Evolutionary conservation across 2,797 vertebrate genomes (phyloP), one percentile per base, ranked within the genome.

Genomic region (Mormyrops boulengeri): DNA sequence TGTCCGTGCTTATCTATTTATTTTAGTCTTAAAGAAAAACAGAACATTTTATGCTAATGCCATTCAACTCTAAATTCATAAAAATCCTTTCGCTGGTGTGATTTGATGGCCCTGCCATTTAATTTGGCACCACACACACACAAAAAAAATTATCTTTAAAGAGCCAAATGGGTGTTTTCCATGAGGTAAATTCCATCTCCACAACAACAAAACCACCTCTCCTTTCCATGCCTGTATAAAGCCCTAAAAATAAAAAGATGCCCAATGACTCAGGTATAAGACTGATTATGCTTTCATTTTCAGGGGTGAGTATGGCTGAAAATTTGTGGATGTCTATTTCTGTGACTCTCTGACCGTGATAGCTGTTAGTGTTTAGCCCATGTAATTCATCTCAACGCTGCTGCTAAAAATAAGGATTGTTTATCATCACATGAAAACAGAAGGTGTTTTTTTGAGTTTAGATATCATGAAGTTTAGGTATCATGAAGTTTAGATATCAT

Each of bases 91-190:
- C 26, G 4, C 22, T 86, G 50, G 19, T 52, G 73, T 44, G 7
- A 80, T 80, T 86, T 55, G 73, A n/a, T 80, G 73, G 17, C 44
- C 73, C 85, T 87, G 30, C 53, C 85, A 60, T 60, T n/a, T 57
- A 38, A 38, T 87, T 87, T 60, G 30, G 2, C 8, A 14, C 34
- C 84, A 86, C 50, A 2, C 57, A 60, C 55, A 60, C n/a, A n/a
- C n/a, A n/a, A n/a, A 17, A 53, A 30, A 14, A 53, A 34, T 38
- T 7, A 53, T 30, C 52, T 86, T 53, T 86, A 82, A 19, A 80
- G 77, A 47, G 7, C 77, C 38, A 47, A 82, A 82, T 80, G 49
- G 22, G 14, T 86, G 50, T 52, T 86, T 66, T 86, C 53, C n/a
- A 80, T 41, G 14, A 44, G 73, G 34, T 38, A 47, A 82, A 82